A percentile compares a stretch with the other conserved stretches of the same genome.
These are phyloP conservation scores for Hyla sarda DNA, from an alignment of 2,113 vertebrate genomes.

Conservation along the genomic window DNA sequence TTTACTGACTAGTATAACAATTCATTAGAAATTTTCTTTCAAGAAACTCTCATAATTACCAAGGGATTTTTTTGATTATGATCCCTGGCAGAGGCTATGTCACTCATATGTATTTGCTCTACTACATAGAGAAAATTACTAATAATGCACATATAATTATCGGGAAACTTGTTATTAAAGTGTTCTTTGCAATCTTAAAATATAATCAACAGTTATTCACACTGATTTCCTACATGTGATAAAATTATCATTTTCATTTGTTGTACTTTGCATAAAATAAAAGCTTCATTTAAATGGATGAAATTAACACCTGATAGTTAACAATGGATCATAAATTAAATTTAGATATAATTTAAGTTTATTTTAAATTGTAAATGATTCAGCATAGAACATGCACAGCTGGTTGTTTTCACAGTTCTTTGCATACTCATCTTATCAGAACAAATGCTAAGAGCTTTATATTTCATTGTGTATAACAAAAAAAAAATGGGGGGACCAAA, in stretches of 20 bases:
- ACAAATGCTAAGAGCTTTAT: background rate
- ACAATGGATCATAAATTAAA: slow-evolving; percentile 29
- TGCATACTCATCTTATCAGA: background rate
- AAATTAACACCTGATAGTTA: slow-evolving; percentile 41
- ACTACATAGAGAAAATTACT: slow-evolving; percentile 26
- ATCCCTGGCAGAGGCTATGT: slow-evolving; percentile 20
- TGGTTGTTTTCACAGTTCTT: background rate
- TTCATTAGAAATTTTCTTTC: background rate
- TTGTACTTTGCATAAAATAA: slow-evolving; percentile 46
- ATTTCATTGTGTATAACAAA: background rate
- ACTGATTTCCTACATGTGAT: slow-evolving; percentile 46
- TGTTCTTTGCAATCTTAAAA: slow-evolving; percentile 32
- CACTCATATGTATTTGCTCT: slow-evolving; percentile 32
- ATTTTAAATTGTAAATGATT: slow-evolving; percentile 5
- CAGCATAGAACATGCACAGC: background rate
- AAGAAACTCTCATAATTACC: slow-evolving; percentile 20
- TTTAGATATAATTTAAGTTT: slow-evolving; percentile 25
- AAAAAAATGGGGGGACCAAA: background rate
- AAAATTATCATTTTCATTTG: slow-evolving; percentile 45
- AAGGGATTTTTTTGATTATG: background rate
- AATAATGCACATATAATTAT: slow-evolving; percentile 47
- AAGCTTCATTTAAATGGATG: slow-evolving; percentile 41
- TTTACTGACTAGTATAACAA: background rate
- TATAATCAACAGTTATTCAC: slow-evolving; percentile 52
- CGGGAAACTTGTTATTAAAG: slow-evolving; percentile 26